Conservation (phyloP, 2,113 vertebrate genomes). For the Saguinus midas region DNA sequence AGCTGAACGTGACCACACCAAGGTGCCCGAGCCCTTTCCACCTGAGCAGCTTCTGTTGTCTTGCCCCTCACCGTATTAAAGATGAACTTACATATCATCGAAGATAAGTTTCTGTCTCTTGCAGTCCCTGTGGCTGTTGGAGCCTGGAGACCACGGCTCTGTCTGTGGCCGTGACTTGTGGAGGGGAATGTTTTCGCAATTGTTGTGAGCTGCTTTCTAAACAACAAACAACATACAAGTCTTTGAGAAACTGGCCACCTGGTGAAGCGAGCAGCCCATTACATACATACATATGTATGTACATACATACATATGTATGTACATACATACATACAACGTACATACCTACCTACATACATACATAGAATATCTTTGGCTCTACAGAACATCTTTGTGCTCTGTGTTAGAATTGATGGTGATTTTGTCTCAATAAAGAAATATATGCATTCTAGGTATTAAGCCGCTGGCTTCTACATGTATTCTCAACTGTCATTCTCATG, state of each 20-base stretch:
- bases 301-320: not conserved
- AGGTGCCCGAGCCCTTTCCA: not conserved
- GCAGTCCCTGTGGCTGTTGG: slow-evolving; percentile 82
- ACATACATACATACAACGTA: not conserved
- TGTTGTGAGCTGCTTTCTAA: slow-evolving; percentile 83
- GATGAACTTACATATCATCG: slow-evolving; percentile 86
- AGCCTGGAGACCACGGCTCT: slow-evolving; percentile 82
- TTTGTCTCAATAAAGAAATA: slow-evolving; percentile 7
- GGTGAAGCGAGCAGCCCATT: not conserved
- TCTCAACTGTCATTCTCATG: not conserved
- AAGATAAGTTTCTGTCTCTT: slow-evolving; percentile 85
- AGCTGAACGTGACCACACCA: not conserved
- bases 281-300: not conserved
- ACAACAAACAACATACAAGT: slow-evolving; percentile 70
- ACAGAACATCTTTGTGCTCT: not conserved
- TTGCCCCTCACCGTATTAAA: not conserved
- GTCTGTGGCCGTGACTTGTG: slow-evolving; percentile 83
- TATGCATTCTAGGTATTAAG: not conserved
- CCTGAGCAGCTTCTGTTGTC: not conserved
- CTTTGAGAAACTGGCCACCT: slow-evolving; percentile 65
- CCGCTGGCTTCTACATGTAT: not conserved
- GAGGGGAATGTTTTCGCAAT: slow-evolving; percentile 80
- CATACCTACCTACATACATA: not conserved
- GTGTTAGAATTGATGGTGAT: not conserved
- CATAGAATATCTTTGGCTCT: not conserved